phyloP scores from a whole-genome alignment of 1,140 invertebrate genomes.

The Protaetia brevitarsis region DNA sequence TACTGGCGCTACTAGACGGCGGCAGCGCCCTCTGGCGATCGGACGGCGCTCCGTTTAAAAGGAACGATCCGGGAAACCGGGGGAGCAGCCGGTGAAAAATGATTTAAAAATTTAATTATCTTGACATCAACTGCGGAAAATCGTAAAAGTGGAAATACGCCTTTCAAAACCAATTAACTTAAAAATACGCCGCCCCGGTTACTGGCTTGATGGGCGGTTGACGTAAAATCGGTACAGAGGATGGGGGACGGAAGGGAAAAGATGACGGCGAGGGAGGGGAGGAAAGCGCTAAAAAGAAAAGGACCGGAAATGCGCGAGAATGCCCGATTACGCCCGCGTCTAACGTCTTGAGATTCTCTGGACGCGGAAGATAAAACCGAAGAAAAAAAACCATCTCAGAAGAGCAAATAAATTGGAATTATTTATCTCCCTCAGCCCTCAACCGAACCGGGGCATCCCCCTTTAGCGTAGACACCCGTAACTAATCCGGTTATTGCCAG shows the following conservation, averaged over 20 bases:
- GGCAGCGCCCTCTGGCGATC: too few relatives aligned
- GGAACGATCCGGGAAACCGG: too few relatives aligned
- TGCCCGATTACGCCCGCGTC: too few relatives aligned
- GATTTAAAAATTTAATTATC: constrained; percentile 43
- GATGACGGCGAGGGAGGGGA: not conserved
- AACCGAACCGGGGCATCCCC: too few relatives aligned
- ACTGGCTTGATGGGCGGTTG: not conserved
- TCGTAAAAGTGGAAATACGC: constrained; percentile 39
- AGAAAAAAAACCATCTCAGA: too few relatives aligned
- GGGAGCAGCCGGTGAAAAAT: constrained; percentile 32
- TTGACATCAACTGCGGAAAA: constrained; percentile 39
- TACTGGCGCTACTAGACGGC: too few relatives aligned
- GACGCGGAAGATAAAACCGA: too few relatives aligned
- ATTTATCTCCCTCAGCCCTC: too few relatives aligned
- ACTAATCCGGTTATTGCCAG: constrained; percentile 1
- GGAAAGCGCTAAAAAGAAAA: not conserved
- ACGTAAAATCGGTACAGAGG: not conserved
- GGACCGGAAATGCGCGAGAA: too few relatives aligned
- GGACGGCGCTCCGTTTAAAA: too few relatives aligned
- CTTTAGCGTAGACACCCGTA: not conserved
- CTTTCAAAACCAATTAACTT: constrained; percentile 40
- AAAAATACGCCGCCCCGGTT: constrained; percentile 30
- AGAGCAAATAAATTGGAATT: too few relatives aligned
- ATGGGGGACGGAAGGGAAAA: not conserved
- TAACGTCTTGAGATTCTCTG: too few relatives aligned